These are phyloP conservation scores for Hozukius guyotensis DNA, from an alignment of 2,797 vertebrate genomes.

Conservation along the genomic window DNA sequence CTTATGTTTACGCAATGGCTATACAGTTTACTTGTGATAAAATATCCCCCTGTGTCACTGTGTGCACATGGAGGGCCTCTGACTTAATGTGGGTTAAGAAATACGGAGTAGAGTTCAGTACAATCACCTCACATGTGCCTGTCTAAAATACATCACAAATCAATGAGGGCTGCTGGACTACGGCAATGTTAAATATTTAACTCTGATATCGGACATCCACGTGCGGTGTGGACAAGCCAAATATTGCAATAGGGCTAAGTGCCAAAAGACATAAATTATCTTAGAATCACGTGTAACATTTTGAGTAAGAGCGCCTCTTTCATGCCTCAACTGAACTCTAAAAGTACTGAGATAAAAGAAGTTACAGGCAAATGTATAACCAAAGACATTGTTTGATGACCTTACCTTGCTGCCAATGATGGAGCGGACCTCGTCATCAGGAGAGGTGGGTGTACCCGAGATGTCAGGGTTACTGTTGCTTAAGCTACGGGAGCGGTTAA, in stretches of 20 bases:
- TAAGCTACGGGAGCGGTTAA: constrained; percentile 97
- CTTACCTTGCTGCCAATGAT: constrained; percentile 98
- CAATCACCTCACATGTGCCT: neutral
- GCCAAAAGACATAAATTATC: neutral
- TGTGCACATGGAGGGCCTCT: constrained; percentile 38
- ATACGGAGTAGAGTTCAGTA: constrained; percentile 8
- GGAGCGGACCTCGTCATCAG: constrained; percentile 95
- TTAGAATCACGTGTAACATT: neutral
- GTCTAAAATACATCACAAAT: constrained; percentile 36
- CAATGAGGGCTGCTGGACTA: constrained; percentile 11
- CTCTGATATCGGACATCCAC: constrained; percentile 8
- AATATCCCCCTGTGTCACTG: constrained; percentile 45
- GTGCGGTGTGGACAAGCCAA: neutral
- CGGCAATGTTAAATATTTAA: constrained; percentile 33
- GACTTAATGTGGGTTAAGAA: constrained; percentile 20
- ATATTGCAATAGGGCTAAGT: neutral
- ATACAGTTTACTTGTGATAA: constrained; percentile 66
- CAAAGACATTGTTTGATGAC: neutral
- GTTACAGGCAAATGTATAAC: neutral
- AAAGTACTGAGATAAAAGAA: neutral
- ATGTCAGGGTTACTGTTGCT: constrained; percentile 99
- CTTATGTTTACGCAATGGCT: constrained; percentile 67
- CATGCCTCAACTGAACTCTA: neutral
- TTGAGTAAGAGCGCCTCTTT: neutral
- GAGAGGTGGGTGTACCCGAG: constrained; percentile 96